Percentiles rank a stretch among this genome's conserved stretches.
phyloP scores from a whole-genome alignment of 2,797 vertebrate species.

The Sebastes aleutianus region DNA sequence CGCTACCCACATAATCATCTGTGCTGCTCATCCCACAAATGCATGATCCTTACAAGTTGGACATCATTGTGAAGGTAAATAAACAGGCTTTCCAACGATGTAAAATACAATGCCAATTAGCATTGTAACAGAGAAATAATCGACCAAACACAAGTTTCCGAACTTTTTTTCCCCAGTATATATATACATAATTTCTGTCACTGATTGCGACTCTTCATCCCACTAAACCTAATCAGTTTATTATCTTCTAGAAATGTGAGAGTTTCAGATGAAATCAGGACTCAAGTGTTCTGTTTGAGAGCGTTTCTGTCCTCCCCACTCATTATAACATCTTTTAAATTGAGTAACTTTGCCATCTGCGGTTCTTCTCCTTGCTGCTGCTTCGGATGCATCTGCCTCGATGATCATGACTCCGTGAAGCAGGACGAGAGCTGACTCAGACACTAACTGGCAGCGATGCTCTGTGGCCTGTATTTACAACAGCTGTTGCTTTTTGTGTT shows the following conservation, averaged over 20 bases:
- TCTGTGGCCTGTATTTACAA: conserved; percentile 15
- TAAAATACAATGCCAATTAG: too few species aligned
- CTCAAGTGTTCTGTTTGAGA: conserved; percentile 58
- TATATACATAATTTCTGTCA: neutral
- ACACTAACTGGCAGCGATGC: neutral
- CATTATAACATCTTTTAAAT: conserved; percentile 78
- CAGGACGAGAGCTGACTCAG: conserved; percentile 8
- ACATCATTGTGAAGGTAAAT: too few species aligned
- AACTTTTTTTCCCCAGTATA: too few species aligned
- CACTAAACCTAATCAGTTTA: neutral
- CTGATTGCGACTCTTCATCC: neutral
- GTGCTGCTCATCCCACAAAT: too few species aligned
- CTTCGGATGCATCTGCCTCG: conserved; percentile 25
- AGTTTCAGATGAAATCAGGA: neutral
- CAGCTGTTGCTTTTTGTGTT: conserved; percentile 45
- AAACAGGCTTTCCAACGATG: too few species aligned
- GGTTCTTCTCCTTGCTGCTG: conserved; percentile 18
- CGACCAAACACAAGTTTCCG: too few species aligned
- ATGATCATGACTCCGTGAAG: conserved; percentile 19
- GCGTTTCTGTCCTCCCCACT: conserved; percentile 83
- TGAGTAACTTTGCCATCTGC: conserved; percentile 71
- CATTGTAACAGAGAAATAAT: too few species aligned
- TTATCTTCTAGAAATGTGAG: neutral
- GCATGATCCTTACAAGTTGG: too few species aligned
- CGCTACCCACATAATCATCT: too few species aligned